These are phyloP conservation scores for Hoplostethus atlanticus DNA, from an alignment of 2,797 vertebrate species.

Conservation along the genomic window DNA sequence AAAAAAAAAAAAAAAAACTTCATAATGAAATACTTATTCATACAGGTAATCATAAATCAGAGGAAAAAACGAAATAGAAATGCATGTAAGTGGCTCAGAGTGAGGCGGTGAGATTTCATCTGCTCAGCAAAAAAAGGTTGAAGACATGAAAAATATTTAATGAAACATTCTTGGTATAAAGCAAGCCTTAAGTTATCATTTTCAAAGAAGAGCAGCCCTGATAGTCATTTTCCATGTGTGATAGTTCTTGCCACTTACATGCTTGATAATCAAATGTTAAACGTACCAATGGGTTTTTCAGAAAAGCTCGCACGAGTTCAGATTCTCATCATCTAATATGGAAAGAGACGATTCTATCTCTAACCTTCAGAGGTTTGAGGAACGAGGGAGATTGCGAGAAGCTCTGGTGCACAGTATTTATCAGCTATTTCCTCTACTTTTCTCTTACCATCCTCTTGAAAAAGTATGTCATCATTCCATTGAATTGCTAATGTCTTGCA, in stretches of 20 bases:
- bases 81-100: constrained; percentile 18
- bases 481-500: not conserved
- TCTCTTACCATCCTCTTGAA: not conserved
- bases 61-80: constrained; percentile 46
- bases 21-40: constrained; percentile 74
- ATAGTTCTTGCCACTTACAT: not conserved
- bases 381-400: not conserved
- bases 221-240: not conserved
- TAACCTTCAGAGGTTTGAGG: not conserved
- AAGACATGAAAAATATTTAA: constrained; percentile 1
- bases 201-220: not conserved
- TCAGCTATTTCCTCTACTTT: not conserved
- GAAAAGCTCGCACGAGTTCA: not conserved
- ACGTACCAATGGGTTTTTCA: constrained; percentile 1
- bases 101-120: constrained; percentile 34
- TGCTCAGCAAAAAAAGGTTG: not conserved
- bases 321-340: not conserved
- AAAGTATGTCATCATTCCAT: constrained; percentile 4
- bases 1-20: constrained; percentile 60
- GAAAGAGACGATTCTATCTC: not conserved
- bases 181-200: not conserved
- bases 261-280: constrained; percentile 23
- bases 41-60: constrained; percentile 70
- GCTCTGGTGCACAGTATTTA: not conserved
- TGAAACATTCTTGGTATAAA: constrained; percentile 23